Base-by-base conservation (phyloP, 2,888 invertebrate genomes). In the Ectobius pallidus region DNA sequence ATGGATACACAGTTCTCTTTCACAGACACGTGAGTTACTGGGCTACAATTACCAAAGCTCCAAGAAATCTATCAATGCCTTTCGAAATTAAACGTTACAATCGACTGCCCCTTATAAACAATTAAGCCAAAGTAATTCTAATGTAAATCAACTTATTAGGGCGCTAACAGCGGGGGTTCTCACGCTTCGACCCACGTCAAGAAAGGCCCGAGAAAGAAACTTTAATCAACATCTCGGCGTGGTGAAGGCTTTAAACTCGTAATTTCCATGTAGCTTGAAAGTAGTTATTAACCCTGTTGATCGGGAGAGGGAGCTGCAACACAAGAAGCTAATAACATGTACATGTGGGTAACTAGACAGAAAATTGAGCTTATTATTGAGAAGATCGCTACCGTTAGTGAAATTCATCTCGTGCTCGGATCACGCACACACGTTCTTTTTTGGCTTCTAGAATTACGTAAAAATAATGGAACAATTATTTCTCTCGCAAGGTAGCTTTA, bases 281-380 rank as follows among this genome's bases (percentile, higher is more conserved):
- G 16, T 30, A 25, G 58, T 58, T 14, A 58, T 58, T 58, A 58
- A 58, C 58, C 58, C 18, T 30, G 25, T n/a, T 32, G n/a, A n/a
- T n/a, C n/a, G n/a, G n/a, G n/a, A n/a, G n/a, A n/a, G n/a, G n/a
- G n/a, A n/a, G n/a, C n/a, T n/a, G n/a, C n/a, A n/a, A n/a, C n/a
- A n/a, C n/a, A n/a, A n/a, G n/a, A n/a, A n/a, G n/a, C n/a, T 58
- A 58, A 58, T 32, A 58, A 58, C 58, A 32, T 58, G n/a, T 58
- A 58, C n/a, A 20, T 58, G 58, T 30, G 58, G 58, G 16, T 58
- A 58, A 58, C 58, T 58, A 58, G 16, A 30, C n/a, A 58, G 58
- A 32, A 58, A 30, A 58, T 58, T 32, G 22, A 30, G 58, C 58
- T 58, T 30, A 58, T 58, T 58, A 58, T 58, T 30, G 16, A 30